Conservation (phyloP, 2,797 vertebrate species). For the Danionella dracula region DNA sequence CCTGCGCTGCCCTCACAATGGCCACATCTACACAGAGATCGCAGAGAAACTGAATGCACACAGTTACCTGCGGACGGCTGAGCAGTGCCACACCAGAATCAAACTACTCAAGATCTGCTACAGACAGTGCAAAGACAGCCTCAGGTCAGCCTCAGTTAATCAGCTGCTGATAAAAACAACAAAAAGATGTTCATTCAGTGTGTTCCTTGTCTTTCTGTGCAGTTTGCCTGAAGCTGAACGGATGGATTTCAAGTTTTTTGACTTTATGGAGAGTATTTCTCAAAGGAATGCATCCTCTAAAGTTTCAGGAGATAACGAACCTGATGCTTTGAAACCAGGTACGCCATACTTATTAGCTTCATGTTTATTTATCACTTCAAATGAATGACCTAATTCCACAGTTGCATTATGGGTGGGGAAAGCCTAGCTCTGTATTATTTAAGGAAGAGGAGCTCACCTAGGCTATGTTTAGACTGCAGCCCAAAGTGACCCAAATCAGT, state of each 20-base stretch:
- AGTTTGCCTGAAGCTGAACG: slow-evolving; percentile 51
- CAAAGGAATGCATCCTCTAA: slow-evolving; percentile 61
- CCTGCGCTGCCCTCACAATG: slow-evolving; percentile 62
- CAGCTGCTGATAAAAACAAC: no score
- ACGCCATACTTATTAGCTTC: neutral
- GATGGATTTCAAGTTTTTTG: slow-evolving; percentile 68
- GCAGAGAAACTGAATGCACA: slow-evolving; percentile 58
- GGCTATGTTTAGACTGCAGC: no score
- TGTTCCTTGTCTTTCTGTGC: neutral
- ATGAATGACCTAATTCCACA: no score
- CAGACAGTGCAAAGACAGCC: slow-evolving; percentile 62
- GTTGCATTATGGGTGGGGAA: no score
- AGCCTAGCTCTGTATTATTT: no score
- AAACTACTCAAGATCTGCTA: slow-evolving; percentile 66
- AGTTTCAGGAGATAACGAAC: slow-evolving; percentile 50
- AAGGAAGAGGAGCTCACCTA: no score
- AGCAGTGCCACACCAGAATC: slow-evolving; percentile 70
- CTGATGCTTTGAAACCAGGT: slow-evolving; percentile 50
- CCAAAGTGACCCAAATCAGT: no score
- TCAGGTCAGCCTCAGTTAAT: slow-evolving; percentile 48
- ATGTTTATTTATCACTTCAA: no score
- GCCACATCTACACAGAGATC: slow-evolving; percentile 63
- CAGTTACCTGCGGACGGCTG: slow-evolving; percentile 60
- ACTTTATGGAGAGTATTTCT: slow-evolving; percentile 66
- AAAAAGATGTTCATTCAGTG: no score